Evolutionary conservation across 2,888 invertebrate species (phyloP), one percentile per base, ranked within the genome.

Genomic region (Lampropteryx suffumata): DNA sequence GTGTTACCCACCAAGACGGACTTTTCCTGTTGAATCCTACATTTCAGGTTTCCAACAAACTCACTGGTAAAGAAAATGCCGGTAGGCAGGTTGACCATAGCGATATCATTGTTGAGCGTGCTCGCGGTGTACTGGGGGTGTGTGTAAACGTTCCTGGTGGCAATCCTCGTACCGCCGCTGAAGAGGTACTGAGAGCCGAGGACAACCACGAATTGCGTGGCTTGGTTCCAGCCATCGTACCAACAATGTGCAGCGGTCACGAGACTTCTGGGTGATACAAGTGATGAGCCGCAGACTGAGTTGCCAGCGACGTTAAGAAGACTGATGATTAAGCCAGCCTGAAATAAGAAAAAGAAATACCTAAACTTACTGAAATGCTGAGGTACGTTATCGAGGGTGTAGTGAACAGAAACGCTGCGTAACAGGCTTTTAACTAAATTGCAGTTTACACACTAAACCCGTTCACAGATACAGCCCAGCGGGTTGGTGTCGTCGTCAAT

Each of bases 241-340:
- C 82, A 82, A 64, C 84, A 84, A 61, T 84, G 84, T 8, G 83
- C 83, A 0, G 83, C 82, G 0, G 84, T 84, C n/a, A 80, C 65
- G 10, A 78, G 57, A 0, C 79, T 69, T 55, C 61, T 73, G 10
- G 52, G 2, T 0, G 70, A 51, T 1, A 84, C 2, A 1, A 84
- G 63, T 0, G 79, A 69, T 0, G 79, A 69, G 0, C 83, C 84
- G 24, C 84, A 84, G 0, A 69, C 83, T 1, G 80, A 80, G 13
- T 60, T 61, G 0, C 76, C 76, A 1, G 62, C 39, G 2, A 51
- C 28, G 43, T 66, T 67, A 7, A 67, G 28, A 40, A 83, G 62
- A 13, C 51, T 67, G 53, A 84, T 82, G 8, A 83, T 26, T 0
- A 84, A 53, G 6, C 82, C 82, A 14, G 66, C 83, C 84, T 82